Evolutionary conservation across 2,797 vertebrate genomes (phyloP).

Genomic region (Leptoclinus maculatus): DNA sequence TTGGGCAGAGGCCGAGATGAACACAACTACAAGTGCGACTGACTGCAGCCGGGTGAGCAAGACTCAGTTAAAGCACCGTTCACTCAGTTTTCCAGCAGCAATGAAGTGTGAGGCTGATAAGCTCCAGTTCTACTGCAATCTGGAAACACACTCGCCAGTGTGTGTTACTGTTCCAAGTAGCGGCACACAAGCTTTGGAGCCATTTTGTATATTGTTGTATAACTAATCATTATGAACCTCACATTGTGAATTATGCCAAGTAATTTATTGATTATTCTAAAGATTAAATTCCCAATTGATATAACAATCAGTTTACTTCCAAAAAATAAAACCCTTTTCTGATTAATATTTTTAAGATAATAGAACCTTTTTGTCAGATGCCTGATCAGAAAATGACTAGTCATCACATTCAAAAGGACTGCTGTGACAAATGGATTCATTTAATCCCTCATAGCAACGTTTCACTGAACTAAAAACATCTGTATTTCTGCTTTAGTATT

Average conservation of each 20-base stretch:
- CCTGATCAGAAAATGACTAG: not conserved
- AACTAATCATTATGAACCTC: not conserved
- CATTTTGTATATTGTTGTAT: not conserved
- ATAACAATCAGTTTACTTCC: not conserved
- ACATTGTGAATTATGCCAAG: not conserved
- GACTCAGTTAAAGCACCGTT: slow-evolving; percentile 48
- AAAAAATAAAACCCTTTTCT: not conserved
- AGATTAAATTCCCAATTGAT: not conserved
- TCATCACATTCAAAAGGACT: not conserved
- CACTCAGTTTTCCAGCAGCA: slow-evolving; percentile 47
- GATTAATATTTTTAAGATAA: not conserved
- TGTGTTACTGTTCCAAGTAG: not conserved
- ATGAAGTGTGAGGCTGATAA: slow-evolving; percentile 28
- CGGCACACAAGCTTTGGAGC: not conserved
- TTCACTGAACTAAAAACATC: not conserved
- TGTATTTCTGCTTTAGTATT: not conserved
- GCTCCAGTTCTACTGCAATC: slow-evolving; percentile 35
- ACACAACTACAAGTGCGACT: slow-evolving; percentile 56
- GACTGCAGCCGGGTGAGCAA: slow-evolving; percentile 51
- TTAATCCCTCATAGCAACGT: not conserved
- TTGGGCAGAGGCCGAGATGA: slow-evolving; percentile 57
- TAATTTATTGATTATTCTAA: not conserved
- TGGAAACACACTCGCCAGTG: slow-evolving; percentile 19
- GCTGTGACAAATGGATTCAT: not conserved
- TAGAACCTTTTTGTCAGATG: not conserved